Conservation (phyloP, 2,888 invertebrate species). For the Lepetodrilus schrolli region DNA sequence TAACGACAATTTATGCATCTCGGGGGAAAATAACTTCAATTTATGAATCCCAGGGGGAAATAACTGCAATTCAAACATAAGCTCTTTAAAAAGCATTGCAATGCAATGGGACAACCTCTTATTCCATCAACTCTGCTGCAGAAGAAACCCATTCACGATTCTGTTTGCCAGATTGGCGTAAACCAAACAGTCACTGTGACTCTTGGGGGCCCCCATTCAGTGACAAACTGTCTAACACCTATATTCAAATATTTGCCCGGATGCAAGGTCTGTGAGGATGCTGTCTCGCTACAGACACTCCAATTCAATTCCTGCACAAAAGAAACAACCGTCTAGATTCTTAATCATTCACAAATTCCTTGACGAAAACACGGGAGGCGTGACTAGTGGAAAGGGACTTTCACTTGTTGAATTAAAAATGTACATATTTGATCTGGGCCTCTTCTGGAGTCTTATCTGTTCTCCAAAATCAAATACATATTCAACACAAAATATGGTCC, state of each 20-base stretch:
- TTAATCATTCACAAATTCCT: not conserved
- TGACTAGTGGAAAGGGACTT: not conserved
- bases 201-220: slow-evolving; percentile 3
- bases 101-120: not conserved
- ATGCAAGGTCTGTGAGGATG: not conserved
- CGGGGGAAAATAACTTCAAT: too few relatives aligned
- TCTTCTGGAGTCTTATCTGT: too few relatives aligned
- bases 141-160: not conserved
- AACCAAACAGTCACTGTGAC: slow-evolving; percentile 16
- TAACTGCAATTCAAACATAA: too few relatives aligned
- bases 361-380: not conserved
- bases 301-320: slow-evolving; percentile 1
- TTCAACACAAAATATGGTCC: too few relatives aligned
- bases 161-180: not conserved
- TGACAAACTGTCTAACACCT: slow-evolving; percentile 6
- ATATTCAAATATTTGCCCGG: slow-evolving; percentile 27
- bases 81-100: too few relatives aligned
- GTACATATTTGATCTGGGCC: not conserved
- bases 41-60: too few relatives aligned
- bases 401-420: not conserved
- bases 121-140: not conserved
- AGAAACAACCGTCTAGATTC: slow-evolving; percentile 6
- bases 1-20: too few relatives aligned
- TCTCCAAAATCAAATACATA: too few relatives aligned
- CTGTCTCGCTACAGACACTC: not conserved